phyloP scores from a whole-genome alignment of 53 echinoderm and acorn worm genomes.

The Pentamera pediparva region DNA sequence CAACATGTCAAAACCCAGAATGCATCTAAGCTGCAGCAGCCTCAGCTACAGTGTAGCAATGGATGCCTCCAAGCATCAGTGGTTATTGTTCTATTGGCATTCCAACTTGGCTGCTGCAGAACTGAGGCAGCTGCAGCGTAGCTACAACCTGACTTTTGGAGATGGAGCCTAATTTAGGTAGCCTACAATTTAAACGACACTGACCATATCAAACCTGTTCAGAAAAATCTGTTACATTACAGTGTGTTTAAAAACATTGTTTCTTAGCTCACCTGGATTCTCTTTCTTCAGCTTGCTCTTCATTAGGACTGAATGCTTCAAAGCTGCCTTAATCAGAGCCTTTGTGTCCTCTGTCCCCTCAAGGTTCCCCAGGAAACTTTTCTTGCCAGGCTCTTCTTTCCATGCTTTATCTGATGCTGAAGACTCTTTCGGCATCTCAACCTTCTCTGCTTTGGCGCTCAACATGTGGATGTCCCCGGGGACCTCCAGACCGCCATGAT shows the following conservation, averaged over 20 bases:
- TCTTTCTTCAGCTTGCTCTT: constrained; percentile 76
- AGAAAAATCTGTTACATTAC: not conserved
- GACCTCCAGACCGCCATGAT: constrained; percentile 4
- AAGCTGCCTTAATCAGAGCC: constrained; percentile 90
- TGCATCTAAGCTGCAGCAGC: too few species aligned
- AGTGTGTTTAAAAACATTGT: too few species aligned
- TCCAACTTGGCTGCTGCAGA: too few species aligned
- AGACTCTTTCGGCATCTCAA: not conserved
- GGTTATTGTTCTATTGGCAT: too few species aligned
- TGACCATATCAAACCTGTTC: not conserved
- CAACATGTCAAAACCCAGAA: too few species aligned
- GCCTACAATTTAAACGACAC: not conserved
- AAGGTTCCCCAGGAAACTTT: not conserved
- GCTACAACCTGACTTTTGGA: too few species aligned
- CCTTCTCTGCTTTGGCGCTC: constrained; percentile 66
- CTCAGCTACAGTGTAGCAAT: too few species aligned
- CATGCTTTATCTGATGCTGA: not conserved
- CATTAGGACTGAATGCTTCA: constrained; percentile 75
- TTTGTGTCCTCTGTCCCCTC: constrained; percentile 74
- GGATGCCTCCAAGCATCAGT: too few species aligned
- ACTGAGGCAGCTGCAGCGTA: too few species aligned
- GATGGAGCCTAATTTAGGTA: too few species aligned
- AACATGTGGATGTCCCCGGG: constrained; percentile 63
- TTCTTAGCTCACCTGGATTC: constrained; percentile 47
- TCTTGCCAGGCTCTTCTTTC: not conserved